Evolutionary conservation across 2,888 invertebrate genomes (phyloP).

Genomic region (Leucophora obtusa): DNA sequence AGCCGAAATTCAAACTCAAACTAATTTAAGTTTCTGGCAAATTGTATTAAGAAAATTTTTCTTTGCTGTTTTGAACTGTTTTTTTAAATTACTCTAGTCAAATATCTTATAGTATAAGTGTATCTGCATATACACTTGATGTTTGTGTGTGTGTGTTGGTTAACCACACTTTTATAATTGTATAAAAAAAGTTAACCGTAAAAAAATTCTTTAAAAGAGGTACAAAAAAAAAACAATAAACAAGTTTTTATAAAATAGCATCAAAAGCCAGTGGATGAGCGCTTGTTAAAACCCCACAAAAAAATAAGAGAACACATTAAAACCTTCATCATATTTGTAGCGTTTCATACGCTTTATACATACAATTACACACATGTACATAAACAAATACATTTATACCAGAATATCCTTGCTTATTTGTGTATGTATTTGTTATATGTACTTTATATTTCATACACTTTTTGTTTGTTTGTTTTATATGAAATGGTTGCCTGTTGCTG

Average conservation of each 20-base stretch:
- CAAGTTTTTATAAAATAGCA: not conserved
- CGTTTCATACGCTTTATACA: conserved; percentile 12
- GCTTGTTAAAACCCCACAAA: not conserved
- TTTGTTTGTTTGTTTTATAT: conserved; percentile 49
- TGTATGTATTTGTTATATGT: not conserved
- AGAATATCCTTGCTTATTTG: not conserved
- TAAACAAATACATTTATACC: too few relatives aligned
- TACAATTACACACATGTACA: not conserved
- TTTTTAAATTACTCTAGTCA: not conserved
- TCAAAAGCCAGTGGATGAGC: not conserved
- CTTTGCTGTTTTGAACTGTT: not conserved
- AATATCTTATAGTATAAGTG: not conserved
- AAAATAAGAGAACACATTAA: not conserved
- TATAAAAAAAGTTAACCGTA: not conserved
- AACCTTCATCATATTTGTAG: conserved; percentile 29
- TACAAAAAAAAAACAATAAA: not conserved
- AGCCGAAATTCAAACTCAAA: too few relatives aligned
- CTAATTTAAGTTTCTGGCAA: too few relatives aligned
- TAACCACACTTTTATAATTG: conserved; percentile 53
- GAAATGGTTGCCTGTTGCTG: conserved; percentile 64
- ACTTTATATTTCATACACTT: conserved; percentile 37
- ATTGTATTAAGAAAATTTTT: too few relatives aligned
- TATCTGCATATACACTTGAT: not conserved
- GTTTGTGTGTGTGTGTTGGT: conserved; percentile 27
- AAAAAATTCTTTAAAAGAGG: not conserved